phyloP scores from a whole-genome alignment of 2,113 vertebrate genomes.

The Brienomyrus longianalis region DNA sequence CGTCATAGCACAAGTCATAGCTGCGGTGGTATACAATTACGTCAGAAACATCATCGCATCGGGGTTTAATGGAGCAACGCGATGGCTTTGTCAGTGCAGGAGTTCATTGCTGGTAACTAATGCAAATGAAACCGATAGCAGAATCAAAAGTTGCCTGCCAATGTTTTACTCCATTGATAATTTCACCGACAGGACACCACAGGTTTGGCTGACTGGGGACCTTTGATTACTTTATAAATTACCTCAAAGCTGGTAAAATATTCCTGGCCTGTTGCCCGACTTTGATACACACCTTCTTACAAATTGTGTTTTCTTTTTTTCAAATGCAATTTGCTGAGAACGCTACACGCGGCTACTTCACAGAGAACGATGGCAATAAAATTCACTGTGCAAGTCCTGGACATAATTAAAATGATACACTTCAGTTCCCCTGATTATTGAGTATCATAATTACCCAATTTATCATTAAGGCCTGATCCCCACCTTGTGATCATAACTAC shows the following conservation, averaged over 20 bases:
- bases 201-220: background rate
- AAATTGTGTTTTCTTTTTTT: background rate
- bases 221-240: background rate
- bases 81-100: background rate
- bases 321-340: background rate
- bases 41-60: background rate
- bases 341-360: background rate
- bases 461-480: background rate
- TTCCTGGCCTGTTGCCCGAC: background rate
- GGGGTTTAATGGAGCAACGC: conserved; percentile 10
- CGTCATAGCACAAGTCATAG: background rate
- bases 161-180: background rate
- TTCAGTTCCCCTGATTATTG: background rate
- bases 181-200: background rate
- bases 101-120: conserved; percentile 20
- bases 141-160: background rate
- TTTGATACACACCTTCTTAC: background rate
- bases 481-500: background rate
- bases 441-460: background rate
- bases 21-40: conserved; percentile 1
- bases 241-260: background rate
- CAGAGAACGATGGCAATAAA: background rate
- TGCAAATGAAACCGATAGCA: background rate
- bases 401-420: conserved; percentile 7
- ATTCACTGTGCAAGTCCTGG: background rate